Evolutionary conservation across 2,797 vertebrate species (phyloP), one percentile per base, ranked within the genome.

Genomic region (Odontamblyopus lacepedii): DNA sequence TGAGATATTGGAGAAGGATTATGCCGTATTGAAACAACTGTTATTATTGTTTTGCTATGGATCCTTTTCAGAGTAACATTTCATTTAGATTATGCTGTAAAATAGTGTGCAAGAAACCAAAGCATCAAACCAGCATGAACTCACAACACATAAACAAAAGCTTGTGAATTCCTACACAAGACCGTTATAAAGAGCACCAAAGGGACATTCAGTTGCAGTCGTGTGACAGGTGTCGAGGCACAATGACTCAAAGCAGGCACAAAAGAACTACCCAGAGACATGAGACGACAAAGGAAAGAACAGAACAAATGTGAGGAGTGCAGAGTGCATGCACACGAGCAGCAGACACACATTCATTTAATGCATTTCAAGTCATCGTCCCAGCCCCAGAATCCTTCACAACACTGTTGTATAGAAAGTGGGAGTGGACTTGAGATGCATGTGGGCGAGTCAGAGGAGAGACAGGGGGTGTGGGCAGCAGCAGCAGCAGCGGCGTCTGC

Each of bases 391-490:
- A 18, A 61, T 18, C 32, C 29, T 59, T 26, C 56, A 26, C 2
- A 61, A 18, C 15, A 7, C 29, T 18, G 12, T 29, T 29, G 59
- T 48, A 44, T 35, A 68, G 60, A 38, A 35, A 15, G 66, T 7
- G 62, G 62, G 32, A 41, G 65, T 65, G 71, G 55, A 61, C 70
- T 67, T 78, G 80, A 86, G 82, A 89, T 84, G 83, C 76, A 70
- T 67, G 56, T 77, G 69, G 77, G 65, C 72, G 6, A 83, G 71
- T 71, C 27, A 63, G 83, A 88, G 85, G 88, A 86, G 85, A 72
- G 86, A 85, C 85, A 87, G 83, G 69, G 80, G 71, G 76, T 77
- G 51, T 72, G 83, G 84, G 84, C 87, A 85, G 88, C 87, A 88
- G 83, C 87, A 85, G 88, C 87, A 88, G 83, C 86, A 90, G 85